Base-by-base conservation (phyloP, 92 coral and sea anemone species). In the Porites lobata region DNA sequence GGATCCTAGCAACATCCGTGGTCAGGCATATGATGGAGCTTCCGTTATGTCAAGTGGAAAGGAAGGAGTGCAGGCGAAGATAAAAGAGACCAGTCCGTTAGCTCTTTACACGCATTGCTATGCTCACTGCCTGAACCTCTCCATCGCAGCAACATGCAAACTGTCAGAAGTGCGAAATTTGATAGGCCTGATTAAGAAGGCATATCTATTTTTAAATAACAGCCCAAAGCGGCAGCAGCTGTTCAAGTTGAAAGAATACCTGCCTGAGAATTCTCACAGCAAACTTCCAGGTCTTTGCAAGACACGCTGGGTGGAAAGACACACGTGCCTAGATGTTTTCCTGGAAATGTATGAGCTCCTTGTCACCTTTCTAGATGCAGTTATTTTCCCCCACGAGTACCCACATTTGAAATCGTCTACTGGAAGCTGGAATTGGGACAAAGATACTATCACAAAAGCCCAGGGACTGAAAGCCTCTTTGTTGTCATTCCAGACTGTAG, bases 21-120 rank as follows among this genome's bases (percentile, higher is more conserved):
- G 92, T 26, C 94, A 92, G 87, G 94, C 89, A 21, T 92, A 92
- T 79, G 94, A 91, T 84, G 92, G 92, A 65, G 92, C 94, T 24
- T 76, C 75, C 75, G 91, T 84, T 59, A 90, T 90, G 86, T 85
- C 90, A 69, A 75, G 80, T 9, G 90, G 86, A 83, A 86, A 86
- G 84, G 58, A 90, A 73, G 94, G 88, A n/a, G 89, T 83, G 58
- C 91, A 87, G 82, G 94, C 83, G 24, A 72, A 79, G 88, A 88
- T 88, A 57, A 92, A 77, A 72, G 70, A 87, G 75, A 80, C 84
- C 13, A 88, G 83, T 38, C 87, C 88, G 14, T 50, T 69, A 75
- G 90, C 90, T 71, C 69, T 87, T 73, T 85, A 80, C 81, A 88
- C 92, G 26, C 94, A 92, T 74, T 92, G 87, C 87, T 69, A 83